phyloP scores from a whole-genome alignment of 2,113 vertebrate species.

The Connochaetes taurinus region DNA sequence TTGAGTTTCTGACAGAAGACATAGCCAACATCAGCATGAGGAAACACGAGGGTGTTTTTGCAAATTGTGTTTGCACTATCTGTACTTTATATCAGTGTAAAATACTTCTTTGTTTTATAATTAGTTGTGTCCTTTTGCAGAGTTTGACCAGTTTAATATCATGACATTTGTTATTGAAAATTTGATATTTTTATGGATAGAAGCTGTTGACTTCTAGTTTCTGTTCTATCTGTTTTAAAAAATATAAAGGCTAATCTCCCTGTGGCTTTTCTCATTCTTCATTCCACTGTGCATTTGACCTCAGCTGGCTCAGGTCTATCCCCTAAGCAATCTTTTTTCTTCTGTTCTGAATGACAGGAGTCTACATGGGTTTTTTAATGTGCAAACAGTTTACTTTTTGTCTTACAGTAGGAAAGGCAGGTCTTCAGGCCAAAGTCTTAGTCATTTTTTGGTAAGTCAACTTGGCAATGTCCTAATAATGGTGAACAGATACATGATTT shows the following conservation, averaged over 20 bases:
- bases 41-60: neutral
- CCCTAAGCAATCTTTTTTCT: neutral
- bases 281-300: neutral
- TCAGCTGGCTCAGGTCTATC: neutral
- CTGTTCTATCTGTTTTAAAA: neutral
- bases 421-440: neutral
- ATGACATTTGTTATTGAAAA: neutral
- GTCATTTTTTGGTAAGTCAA: neutral
- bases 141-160: neutral
- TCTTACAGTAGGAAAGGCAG: neutral
- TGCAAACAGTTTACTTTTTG: neutral
- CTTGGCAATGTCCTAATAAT: neutral
- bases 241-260: neutral
- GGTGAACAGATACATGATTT: neutral
- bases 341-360: neutral
- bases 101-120: neutral
- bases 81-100: neutral
- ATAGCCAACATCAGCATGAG: neutral
- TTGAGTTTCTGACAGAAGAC: neutral
- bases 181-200: neutral
- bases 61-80: neutral
- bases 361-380: neutral
- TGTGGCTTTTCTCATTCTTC: neutral
- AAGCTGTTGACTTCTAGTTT: neutral
- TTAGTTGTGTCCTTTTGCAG: neutral